Evolutionary conservation across 2,888 invertebrate genomes (phyloP).

Genomic region (Drosophila lutescens): DNA sequence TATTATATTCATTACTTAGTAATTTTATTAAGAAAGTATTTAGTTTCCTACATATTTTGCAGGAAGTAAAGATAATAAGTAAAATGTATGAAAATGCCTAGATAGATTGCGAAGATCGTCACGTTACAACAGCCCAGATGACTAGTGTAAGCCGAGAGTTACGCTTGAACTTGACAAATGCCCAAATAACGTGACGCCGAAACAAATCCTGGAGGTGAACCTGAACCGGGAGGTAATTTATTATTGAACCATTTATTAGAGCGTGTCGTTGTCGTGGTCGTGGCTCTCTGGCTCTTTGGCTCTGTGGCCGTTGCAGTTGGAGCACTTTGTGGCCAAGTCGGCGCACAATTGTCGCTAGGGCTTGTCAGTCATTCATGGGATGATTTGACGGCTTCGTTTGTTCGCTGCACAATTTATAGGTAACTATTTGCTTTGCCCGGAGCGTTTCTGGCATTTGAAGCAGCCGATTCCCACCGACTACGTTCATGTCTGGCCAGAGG

Average conservation of each 20-base stretch:
- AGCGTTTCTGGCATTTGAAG: slow-evolving; percentile 60
- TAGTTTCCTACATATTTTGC: too few relatives aligned
- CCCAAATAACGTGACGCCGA: slow-evolving; percentile 75
- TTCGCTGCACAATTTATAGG: slow-evolving; percentile 58
- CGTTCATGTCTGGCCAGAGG: slow-evolving; percentile 39
- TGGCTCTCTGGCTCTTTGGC: slow-evolving; percentile 17
- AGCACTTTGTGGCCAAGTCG: slow-evolving; percentile 39
- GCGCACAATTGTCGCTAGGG: slow-evolving; percentile 66
- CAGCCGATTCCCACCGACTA: slow-evolving; percentile 67
- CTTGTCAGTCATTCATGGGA: slow-evolving; percentile 69
- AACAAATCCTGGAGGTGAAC: slow-evolving; percentile 47
- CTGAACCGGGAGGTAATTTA: slow-evolving; percentile 64
- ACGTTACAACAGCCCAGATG: slow-evolving; percentile 22
- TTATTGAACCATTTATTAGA: slow-evolving; percentile 78
- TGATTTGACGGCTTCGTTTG: slow-evolving; percentile 64
- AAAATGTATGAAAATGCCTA: too few relatives aligned
- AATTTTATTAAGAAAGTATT: too few relatives aligned
- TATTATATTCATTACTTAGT: too few relatives aligned
- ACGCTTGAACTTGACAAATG: slow-evolving; percentile 80
- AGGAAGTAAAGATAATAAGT: too few relatives aligned
- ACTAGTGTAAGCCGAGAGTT: slow-evolving; percentile 54
- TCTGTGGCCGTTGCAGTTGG: slow-evolving; percentile 20
- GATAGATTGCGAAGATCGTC: neutral
- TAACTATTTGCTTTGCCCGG: slow-evolving; percentile 62
- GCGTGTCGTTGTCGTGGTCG: slow-evolving; percentile 55